Percentiles rank a stretch among this genome's conserved stretches.
Evolutionary conservation across 2,113 vertebrate genomes (phyloP).

Genomic region (Mohoua ochrocephala): DNA sequence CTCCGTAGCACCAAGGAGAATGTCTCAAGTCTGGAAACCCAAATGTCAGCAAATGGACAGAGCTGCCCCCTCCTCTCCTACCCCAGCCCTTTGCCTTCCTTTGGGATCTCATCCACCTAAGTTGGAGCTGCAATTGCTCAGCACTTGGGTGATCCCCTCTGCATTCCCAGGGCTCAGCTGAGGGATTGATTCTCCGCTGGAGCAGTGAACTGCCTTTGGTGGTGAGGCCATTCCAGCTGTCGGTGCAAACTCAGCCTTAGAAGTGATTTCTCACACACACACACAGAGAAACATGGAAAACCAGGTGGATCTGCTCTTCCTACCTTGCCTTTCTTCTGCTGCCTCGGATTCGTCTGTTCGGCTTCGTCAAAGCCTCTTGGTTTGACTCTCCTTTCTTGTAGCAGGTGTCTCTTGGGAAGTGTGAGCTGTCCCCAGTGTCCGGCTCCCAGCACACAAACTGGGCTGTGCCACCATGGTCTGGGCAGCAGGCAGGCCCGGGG

Average conservation of each 20-base stretch:
- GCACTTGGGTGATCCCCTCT: neutral
- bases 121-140: neutral
- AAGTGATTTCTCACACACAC: neutral
- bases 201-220: neutral
- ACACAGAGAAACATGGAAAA: neutral
- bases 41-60: neutral
- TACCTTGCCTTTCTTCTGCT: neutral
- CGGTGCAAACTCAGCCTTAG: neutral
- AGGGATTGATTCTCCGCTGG: neutral
- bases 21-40: neutral
- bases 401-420: rapidly evolving
- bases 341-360: neutral
- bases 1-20: neutral
- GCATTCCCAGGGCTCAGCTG: neutral
- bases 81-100: neutral
- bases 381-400: neutral
- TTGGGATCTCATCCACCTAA: neutral
- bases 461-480: rapidly evolving
- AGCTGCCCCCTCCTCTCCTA: neutral
- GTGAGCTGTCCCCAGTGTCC: neutral
- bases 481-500: neutral
- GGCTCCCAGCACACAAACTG: neutral
- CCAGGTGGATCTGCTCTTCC: neutral
- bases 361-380: neutral
- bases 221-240: neutral